These are phyloP conservation scores for Erpobdella octoculata DNA, from an alignment of 2,888 invertebrate species.

Conservation along the genomic window DNA sequence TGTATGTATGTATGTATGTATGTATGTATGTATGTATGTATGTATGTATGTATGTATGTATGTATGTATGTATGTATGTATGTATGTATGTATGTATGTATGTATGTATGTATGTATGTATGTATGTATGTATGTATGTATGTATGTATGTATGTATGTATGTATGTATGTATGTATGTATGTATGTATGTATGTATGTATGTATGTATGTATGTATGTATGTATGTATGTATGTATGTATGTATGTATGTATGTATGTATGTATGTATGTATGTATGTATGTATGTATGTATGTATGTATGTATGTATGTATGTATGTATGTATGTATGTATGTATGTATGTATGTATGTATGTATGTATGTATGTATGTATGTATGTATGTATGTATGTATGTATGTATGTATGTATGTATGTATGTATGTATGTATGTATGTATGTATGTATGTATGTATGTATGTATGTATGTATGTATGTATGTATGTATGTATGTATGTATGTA, in stretches of 20 bases:
- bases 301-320: constrained; percentile 12
- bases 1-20: too few species aligned
- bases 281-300: constrained; percentile 8
- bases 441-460: too few species aligned
- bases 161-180: not conserved
- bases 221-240: not conserved
- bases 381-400: too few species aligned
- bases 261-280: constrained; percentile 17
- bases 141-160: not conserved
- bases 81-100: not conserved
- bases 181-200: not conserved
- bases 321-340: not conserved
- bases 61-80: not conserved
- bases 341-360: too few species aligned
- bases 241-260: constrained; percentile 12
- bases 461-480: too few species aligned
- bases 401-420: too few species aligned
- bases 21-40: too few species aligned
- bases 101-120: not conserved
- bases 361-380: too few species aligned
- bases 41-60: too few species aligned
- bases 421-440: too few species aligned
- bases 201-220: not conserved
- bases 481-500: too few species aligned
- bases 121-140: not conserved